A percentile compares a stretch with the other conserved stretches of the same genome.
phyloP scores from a whole-genome alignment of 2,888 invertebrate genomes.

The Candidula unifasciata region DNA sequence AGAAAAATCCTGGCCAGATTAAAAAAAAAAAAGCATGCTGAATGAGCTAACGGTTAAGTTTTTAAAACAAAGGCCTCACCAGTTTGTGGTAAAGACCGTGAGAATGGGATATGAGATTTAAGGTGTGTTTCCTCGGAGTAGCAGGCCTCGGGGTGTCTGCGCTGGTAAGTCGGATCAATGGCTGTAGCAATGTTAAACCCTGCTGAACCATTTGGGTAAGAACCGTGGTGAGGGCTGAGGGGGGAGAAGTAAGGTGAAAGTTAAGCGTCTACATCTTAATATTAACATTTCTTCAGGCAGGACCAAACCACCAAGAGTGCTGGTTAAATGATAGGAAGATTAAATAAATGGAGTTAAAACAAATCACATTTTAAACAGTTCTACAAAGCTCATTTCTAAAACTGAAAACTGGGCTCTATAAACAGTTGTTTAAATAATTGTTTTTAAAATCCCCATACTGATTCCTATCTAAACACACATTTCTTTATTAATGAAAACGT shows the following conservation, averaged over 20 bases:
- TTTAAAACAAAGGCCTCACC: slow-evolving; percentile 39
- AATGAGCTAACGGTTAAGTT: background rate
- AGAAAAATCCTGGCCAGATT: too few relatives aligned
- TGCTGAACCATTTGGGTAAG: slow-evolving; percentile 55
- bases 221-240: slow-evolving; percentile 19
- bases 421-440: too few relatives aligned
- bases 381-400: too few relatives aligned
- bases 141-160: slow-evolving; percentile 58
- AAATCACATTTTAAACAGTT: too few relatives aligned
- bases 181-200: slow-evolving; percentile 71
- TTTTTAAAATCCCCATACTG: too few relatives aligned
- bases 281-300: too few relatives aligned
- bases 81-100: slow-evolving; percentile 61
- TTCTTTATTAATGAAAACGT: too few relatives aligned
- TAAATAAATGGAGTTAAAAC: too few relatives aligned
- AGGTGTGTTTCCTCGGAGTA: slow-evolving; percentile 58
- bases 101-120: slow-evolving; percentile 62
- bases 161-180: slow-evolving; percentile 72
- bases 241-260: slow-evolving; percentile 11
- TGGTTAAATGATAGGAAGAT: too few relatives aligned
- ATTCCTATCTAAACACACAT: too few relatives aligned
- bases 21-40: background rate
- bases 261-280: slow-evolving; percentile 10
- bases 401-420: too few relatives aligned
- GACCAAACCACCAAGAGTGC: too few relatives aligned